These are phyloP conservation scores for Oreochromis aureus DNA, from an alignment of 2,113 vertebrate species.

Conservation along the genomic window DNA sequence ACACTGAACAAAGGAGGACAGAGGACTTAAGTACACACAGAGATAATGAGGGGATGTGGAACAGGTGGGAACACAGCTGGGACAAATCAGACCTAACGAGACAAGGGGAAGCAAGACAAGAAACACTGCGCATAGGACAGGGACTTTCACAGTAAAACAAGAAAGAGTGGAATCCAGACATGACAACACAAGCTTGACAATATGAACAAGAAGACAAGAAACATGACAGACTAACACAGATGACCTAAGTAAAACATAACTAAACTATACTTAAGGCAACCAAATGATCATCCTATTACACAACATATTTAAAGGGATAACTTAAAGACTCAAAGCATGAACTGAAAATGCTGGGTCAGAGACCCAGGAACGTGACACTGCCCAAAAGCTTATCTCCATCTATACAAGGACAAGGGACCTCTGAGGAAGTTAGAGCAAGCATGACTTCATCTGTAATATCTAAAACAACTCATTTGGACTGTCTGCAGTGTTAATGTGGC, in stretches of 20 bases:
- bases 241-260: not conserved
- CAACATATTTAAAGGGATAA: not conserved
- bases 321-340: not conserved
- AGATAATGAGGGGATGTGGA: not conserved
- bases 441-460: not conserved
- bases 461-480: not conserved
- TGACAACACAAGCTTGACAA: not conserved
- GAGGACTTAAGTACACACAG: not conserved
- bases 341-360: no score
- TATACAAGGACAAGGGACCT: not conserved
- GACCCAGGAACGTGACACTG: not conserved
- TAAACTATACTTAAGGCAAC: not conserved
- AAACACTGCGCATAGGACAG: not conserved
- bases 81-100: not conserved
- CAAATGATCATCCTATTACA: not conserved
- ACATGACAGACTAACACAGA: not conserved
- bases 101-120: not conserved
- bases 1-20: no score
- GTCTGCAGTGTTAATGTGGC: not conserved
- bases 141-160: not conserved
- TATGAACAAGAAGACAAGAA: not conserved
- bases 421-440: accelerated
- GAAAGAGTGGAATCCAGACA: not conserved
- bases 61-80: not conserved
- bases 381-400: accelerated